Conservation (phyloP, 2,888 invertebrate genomes). For the Apodemia hepburni region DNA sequence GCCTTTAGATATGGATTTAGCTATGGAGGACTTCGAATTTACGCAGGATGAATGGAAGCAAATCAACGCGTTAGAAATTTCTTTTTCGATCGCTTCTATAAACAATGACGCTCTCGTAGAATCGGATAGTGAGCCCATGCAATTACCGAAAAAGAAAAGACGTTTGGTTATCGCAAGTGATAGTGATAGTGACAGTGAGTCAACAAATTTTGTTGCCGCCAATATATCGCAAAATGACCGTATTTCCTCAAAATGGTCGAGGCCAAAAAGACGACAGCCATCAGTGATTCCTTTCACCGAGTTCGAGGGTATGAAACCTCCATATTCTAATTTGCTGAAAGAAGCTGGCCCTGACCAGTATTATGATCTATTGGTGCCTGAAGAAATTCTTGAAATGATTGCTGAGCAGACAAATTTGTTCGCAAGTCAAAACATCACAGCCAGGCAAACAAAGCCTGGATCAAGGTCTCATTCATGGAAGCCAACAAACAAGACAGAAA, state of each 20-base stretch:
- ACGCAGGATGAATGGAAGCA: slow-evolving; percentile 36
- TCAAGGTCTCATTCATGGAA: slow-evolving; percentile 37
- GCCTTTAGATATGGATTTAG: slow-evolving; percentile 30
- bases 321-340: slow-evolving; percentile 36
- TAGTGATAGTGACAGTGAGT: slow-evolving; percentile 34
- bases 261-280: slow-evolving; percentile 38
- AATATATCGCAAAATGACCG: slow-evolving; percentile 36
- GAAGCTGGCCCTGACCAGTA: slow-evolving; percentile 35
- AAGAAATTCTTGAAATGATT: slow-evolving; percentile 37
- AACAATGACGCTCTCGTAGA: slow-evolving; percentile 35
- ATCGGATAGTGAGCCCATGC: slow-evolving; percentile 35
- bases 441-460: slow-evolving; percentile 33
- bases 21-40: slow-evolving; percentile 36
- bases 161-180: slow-evolving; percentile 37
- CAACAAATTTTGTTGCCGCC: slow-evolving; percentile 37
- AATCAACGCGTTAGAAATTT: slow-evolving; percentile 35
- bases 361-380: slow-evolving; percentile 37
- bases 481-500: slow-evolving; percentile 37
- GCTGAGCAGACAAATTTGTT: slow-evolving; percentile 38
- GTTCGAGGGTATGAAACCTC: slow-evolving; percentile 31
- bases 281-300: slow-evolving; percentile 36
- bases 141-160: slow-evolving; percentile 37
- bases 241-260: slow-evolving; percentile 36
- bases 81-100: slow-evolving; percentile 35
- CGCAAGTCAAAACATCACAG: slow-evolving; percentile 35